Evolutionary conservation across 1,140 invertebrate genomes (phyloP).

Genomic region (Brachionus sp.): DNA sequence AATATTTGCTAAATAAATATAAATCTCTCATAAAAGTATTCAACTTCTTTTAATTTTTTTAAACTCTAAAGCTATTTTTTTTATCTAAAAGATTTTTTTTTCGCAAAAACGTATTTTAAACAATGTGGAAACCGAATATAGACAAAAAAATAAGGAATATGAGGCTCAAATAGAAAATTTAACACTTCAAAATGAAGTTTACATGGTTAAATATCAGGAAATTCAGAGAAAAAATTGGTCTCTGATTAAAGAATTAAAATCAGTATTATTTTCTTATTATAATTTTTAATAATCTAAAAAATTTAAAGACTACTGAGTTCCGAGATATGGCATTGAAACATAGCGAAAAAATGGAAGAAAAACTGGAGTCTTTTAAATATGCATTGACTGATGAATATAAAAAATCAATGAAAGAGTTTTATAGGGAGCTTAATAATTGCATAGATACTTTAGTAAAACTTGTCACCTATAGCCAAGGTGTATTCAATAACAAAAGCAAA

Average conservation of each 20-base stretch:
- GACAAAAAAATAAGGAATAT: background rate
- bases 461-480: background rate
- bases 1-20: background rate
- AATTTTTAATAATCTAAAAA: background rate
- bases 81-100: background rate
- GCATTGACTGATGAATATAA: background rate
- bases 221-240: background rate
- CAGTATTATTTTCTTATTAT: background rate
- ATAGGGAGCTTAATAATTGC: background rate
- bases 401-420: background rate
- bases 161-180: background rate
- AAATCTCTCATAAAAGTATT: background rate
- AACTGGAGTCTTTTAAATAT: background rate
- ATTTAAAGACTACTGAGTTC: background rate
- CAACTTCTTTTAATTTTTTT: background rate
- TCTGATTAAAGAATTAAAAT: background rate
- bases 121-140: background rate
- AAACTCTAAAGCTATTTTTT: background rate
- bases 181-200: background rate
- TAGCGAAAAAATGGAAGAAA: background rate
- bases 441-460: background rate
- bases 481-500: slow-evolving; percentile 16
- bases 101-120: background rate
- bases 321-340: background rate
- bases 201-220: background rate